Conservation (phyloP, 2,797 vertebrate genomes). For the Siniperca undulata region DNA sequence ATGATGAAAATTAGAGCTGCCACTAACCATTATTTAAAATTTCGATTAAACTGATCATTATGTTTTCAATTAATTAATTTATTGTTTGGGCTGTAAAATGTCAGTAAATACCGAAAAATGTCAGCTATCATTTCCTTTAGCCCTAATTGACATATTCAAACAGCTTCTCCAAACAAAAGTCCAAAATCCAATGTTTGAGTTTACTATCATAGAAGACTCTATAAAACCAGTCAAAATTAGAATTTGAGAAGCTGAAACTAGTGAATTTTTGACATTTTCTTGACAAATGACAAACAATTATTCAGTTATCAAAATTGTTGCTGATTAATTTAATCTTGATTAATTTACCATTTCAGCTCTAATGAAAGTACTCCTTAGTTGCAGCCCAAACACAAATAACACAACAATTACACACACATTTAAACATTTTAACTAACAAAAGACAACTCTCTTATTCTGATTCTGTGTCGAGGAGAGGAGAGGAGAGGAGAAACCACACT, state of each 20-base stretch:
- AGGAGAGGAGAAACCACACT: constrained; percentile 40
- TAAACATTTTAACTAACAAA: constrained; percentile 21
- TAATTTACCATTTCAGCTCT: background rate
- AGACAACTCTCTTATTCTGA: constrained; percentile 36
- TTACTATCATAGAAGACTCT: background rate
- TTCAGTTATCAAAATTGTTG: background rate
- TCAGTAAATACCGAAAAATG: background rate
- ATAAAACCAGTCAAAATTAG: background rate
- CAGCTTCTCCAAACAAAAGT: background rate
- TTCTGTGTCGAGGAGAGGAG: constrained; percentile 45
- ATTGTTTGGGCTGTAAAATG: background rate
- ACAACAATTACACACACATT: background rate
- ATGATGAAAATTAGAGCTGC: background rate
- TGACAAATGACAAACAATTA: background rate
- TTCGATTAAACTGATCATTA: background rate
- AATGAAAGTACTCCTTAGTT: constrained; percentile 1
- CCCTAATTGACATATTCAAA: background rate
- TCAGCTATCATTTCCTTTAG: background rate
- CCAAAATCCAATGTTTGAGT: background rate
- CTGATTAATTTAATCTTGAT: background rate
- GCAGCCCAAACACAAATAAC: constrained; percentile 7
- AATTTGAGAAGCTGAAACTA: background rate
- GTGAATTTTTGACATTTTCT: background rate
- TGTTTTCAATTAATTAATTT: background rate
- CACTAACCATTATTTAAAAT: background rate